Percentiles rank a stretch among this genome's conserved stretches.
These are phyloP conservation scores for Fukomys damarensis DNA, from an alignment of 2,113 vertebrate genomes.

Conservation along the genomic window DNA sequence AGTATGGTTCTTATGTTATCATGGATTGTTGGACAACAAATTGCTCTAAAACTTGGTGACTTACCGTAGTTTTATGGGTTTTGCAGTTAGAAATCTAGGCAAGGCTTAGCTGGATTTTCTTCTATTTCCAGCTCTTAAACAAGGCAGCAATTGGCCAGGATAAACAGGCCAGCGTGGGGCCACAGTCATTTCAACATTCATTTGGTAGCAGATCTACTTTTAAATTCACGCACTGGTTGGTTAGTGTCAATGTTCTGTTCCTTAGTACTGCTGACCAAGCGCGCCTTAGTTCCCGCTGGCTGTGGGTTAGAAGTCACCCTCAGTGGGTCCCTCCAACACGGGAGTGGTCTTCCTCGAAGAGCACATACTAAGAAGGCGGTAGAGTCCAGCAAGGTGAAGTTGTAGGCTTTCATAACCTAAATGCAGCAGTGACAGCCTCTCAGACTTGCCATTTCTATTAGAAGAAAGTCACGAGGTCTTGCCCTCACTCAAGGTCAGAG, in stretches of 20 bases:
- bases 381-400: background rate
- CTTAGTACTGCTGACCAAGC: background rate
- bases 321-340: background rate
- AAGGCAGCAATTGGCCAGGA: background rate
- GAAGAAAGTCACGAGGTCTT: background rate
- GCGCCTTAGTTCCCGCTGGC: background rate
- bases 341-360: background rate
- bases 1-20: background rate
- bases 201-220: background rate
- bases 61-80: background rate
- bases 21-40: background rate
- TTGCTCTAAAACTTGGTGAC: background rate
- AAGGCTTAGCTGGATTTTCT: background rate
- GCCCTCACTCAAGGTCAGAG: background rate
- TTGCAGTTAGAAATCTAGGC: background rate
- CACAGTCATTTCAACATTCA: background rate
- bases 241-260: background rate
- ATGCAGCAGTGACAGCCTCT: background rate
- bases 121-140: background rate
- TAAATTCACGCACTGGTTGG: background rate
- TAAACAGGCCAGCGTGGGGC: background rate
- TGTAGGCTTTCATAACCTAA: background rate
- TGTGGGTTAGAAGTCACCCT: background rate
- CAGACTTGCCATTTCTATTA: background rate
- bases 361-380: background rate